Conservation (phyloP, 2,113 vertebrate genomes). For the Rhabdornis inornatus region DNA sequence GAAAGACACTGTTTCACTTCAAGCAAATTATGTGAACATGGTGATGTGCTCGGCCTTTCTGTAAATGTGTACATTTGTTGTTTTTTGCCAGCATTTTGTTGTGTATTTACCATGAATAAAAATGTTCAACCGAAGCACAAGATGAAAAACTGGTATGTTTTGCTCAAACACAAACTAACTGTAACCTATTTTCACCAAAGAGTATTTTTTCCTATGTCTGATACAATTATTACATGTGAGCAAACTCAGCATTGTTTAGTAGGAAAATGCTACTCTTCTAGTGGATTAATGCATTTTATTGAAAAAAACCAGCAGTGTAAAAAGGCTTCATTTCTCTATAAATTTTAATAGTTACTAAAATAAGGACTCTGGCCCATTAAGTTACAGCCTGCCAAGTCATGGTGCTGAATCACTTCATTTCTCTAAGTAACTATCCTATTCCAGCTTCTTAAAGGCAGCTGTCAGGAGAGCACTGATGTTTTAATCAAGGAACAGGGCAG, state of each 20-base stretch:
- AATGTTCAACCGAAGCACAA: not conserved
- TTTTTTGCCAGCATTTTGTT: not conserved
- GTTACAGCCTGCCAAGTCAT: slow-evolving; percentile 38
- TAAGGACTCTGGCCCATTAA: slow-evolving; percentile 47
- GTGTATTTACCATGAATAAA: not conserved
- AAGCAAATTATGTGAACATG: not conserved
- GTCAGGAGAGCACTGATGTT: not conserved
- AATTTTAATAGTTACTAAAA: slow-evolving; percentile 63
- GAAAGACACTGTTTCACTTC: not conserved
- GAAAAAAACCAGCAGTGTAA: slow-evolving; percentile 39
- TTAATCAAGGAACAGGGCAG: not conserved
- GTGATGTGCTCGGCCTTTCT: not conserved
- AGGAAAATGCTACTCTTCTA: slow-evolving; percentile 19
- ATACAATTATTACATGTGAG: not conserved
- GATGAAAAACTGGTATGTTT: not conserved
- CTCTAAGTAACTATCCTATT: slow-evolving; percentile 1
- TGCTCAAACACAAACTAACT: not conserved
- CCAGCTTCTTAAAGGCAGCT: slow-evolving; percentile 28
- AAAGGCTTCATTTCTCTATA: slow-evolving; percentile 62
- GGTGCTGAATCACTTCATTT: slow-evolving; percentile 54
- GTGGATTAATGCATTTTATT: slow-evolving; percentile 56
- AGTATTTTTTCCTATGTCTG: not conserved
- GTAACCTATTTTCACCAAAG: not conserved
- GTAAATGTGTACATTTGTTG: not conserved
- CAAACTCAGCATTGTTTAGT: not conserved